A percentile compares a stretch with the other conserved stretches of the same genome.
Conservation (phyloP, 2,797 vertebrate genomes). For the Rhynchotus rufescens region DNA sequence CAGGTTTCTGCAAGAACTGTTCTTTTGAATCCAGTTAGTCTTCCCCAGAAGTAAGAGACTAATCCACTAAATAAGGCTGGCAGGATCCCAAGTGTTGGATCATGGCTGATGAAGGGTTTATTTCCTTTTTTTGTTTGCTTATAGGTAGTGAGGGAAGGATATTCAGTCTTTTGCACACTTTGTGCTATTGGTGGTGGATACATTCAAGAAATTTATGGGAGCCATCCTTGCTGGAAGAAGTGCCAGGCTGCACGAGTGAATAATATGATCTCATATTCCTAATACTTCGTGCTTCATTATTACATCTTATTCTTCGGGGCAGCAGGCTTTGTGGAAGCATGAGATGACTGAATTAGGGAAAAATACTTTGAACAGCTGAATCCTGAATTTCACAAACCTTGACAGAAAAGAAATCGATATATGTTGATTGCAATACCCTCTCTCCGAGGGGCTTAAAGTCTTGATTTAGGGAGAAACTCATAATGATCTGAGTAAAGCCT, state of each 20-base stretch:
- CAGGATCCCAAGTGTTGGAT: background rate
- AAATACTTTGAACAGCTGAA: background rate
- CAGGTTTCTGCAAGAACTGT: background rate
- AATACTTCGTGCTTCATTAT: background rate
- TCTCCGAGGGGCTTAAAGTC: background rate
- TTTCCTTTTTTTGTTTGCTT: background rate
- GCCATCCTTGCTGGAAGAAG: background rate
- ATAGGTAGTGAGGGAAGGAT: background rate
- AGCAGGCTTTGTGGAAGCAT: background rate
- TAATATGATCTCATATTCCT: background rate
- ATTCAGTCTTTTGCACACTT: background rate
- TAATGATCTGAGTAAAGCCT: background rate
- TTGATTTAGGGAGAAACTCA: background rate
- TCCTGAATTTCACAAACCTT: background rate
- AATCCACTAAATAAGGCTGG: background rate
- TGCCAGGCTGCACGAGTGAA: background rate
- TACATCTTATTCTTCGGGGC: background rate
- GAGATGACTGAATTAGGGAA: background rate
- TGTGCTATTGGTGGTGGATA: background rate
- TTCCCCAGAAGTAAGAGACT: background rate
- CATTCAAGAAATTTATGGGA: background rate
- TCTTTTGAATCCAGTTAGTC: background rate
- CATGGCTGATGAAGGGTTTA: background rate
- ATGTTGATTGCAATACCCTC: background rate
- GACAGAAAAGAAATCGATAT: background rate